phyloP scores from a whole-genome alignment of 2,888 invertebrate genomes.

The Euspilapteryx auroguttella region DNA sequence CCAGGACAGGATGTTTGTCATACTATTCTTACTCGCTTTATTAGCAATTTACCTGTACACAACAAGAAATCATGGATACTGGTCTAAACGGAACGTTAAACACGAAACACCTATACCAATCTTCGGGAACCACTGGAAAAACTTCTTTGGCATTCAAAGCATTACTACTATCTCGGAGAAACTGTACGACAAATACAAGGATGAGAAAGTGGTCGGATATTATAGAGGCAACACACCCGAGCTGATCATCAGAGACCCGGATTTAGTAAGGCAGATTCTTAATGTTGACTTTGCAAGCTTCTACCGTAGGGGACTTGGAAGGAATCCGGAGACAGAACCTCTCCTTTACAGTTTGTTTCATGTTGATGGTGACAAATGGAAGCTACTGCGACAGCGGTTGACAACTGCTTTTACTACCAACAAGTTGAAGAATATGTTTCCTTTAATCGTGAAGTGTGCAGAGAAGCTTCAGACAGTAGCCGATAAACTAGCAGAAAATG shows the following conservation, averaged over 20 bases:
- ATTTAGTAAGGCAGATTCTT: conserved; percentile 4
- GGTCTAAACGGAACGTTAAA: conserved; percentile 27
- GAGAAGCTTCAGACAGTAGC: conserved; percentile 3
- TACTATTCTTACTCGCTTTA: conserved; percentile 6
- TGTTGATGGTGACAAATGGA: conserved; percentile 6
- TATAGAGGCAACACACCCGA: conserved; percentile 5
- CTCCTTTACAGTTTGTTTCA: conserved; percentile 4
- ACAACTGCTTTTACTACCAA: conserved; percentile 5
- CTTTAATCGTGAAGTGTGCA: conserved; percentile 5
- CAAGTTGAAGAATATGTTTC: conserved; percentile 7
- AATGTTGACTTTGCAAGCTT: conserved; percentile 5
- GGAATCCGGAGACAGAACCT: conserved; percentile 3
- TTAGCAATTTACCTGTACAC: conserved; percentile 18
- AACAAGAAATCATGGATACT: conserved; percentile 24
- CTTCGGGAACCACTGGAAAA: conserved; percentile 23
- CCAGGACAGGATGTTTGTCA: conserved; percentile 1
- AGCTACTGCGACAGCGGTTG: conserved; percentile 5
- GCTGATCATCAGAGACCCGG: conserved; percentile 6
- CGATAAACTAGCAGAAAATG: not conserved
- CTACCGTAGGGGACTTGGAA: conserved; percentile 3
- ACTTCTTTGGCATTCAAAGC: conserved; percentile 16
- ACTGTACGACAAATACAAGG: conserved; percentile 3
- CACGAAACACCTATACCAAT: conserved; percentile 22
- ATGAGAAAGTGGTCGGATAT: conserved; percentile 5
- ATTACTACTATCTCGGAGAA: conserved; percentile 1